Evolutionary conservation across 2,113 vertebrate species (phyloP).

Genomic region (Indri indri): DNA sequence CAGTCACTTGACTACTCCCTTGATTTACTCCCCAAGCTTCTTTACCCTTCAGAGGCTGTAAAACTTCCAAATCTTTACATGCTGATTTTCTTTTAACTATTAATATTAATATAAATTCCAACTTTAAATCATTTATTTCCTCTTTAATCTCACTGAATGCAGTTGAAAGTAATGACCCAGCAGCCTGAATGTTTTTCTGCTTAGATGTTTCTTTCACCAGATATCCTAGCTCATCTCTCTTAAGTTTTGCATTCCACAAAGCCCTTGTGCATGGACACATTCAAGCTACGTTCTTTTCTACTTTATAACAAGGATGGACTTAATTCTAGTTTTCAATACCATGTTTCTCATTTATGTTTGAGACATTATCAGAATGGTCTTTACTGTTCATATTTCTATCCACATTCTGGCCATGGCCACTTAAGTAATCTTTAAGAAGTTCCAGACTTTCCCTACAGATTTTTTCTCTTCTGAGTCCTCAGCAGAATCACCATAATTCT

Average conservation of each 20-base stretch:
- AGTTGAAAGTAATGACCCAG: neutral
- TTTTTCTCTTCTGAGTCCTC: neutral
- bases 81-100: neutral
- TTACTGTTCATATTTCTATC: neutral
- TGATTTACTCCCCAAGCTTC: neutral
- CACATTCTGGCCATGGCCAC: neutral
- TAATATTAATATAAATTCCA: neutral
- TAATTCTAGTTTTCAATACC: neutral
- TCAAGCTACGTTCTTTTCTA: neutral
- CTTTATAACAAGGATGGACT: neutral
- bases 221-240: neutral
- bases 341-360: neutral
- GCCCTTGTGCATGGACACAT: neutral
- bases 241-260: neutral
- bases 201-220: neutral
- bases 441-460: neutral
- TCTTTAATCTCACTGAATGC: neutral
- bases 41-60: neutral
- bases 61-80: neutral
- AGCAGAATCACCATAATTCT: neutral
- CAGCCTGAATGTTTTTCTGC: neutral
- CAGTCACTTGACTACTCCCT: neutral
- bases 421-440: neutral
- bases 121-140: neutral
- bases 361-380: neutral